These are phyloP conservation scores for Globodera rostochiensis DNA, from an alignment of 1,140 invertebrate species.

Conservation along the genomic window DNA sequence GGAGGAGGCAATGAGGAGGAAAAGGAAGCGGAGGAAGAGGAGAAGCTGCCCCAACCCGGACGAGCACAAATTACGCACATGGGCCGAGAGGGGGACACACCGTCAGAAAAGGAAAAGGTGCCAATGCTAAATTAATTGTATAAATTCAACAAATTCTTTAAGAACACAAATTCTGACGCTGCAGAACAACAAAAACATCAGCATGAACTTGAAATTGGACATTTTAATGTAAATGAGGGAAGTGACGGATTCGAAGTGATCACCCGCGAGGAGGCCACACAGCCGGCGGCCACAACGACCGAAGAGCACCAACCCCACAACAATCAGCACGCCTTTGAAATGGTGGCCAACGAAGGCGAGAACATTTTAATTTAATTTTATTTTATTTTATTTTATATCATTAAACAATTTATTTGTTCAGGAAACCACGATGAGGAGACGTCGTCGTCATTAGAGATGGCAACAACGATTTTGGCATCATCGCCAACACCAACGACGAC, in stretches of 20 bases:
- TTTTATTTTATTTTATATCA: no score
- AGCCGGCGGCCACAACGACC: neutral
- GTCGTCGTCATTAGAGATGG: neutral
- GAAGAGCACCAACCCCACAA: neutral
- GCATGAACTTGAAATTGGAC: neutral
- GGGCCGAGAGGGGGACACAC: conserved; percentile 5
- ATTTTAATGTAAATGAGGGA: neutral
- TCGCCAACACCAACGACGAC: neutral
- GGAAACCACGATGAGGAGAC: neutral
- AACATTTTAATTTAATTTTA: neutral
- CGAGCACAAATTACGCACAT: conserved; percentile 21
- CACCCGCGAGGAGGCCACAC: neutral
- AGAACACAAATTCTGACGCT: neutral
- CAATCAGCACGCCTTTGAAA: neutral
- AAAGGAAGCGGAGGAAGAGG: neutral
- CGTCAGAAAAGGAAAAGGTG: neutral
- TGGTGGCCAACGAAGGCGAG: neutral
- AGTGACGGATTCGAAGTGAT: conserved; percentile 12
- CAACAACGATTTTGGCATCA: neutral
- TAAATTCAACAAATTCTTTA: neutral
- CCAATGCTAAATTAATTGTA: neutral
- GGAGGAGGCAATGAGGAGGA: conserved; percentile 4
- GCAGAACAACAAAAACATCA: neutral
- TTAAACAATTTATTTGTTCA: no score
- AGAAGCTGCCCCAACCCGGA: conserved; percentile 3